Evolutionary conservation across 2,797 vertebrate species (phyloP).

Genomic region (Sebastes goodei): DNA sequence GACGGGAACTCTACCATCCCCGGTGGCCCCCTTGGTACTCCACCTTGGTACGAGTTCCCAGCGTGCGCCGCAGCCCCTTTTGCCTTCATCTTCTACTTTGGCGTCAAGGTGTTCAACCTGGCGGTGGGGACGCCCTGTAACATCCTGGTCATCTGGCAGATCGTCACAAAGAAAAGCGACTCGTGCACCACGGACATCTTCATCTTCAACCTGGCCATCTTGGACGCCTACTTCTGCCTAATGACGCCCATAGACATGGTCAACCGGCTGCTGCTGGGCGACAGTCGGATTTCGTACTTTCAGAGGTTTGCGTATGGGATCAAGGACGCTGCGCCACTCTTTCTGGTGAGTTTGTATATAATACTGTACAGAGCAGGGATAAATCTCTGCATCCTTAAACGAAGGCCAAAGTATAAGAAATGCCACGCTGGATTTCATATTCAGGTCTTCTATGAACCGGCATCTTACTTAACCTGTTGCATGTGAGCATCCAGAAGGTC

Average conservation of each 20-base stretch:
- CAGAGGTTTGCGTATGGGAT: conserved; percentile 78
- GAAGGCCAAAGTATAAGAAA: too few relatives aligned
- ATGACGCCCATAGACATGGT: conserved; percentile 76
- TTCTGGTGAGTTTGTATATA: conserved; percentile 68
- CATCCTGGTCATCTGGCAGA: conserved; percentile 79
- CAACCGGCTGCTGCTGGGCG: conserved; percentile 71
- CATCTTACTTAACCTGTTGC: neutral
- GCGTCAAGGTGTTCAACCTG: conserved; percentile 80
- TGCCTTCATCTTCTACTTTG: conserved; percentile 77
- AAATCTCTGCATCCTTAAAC: neutral
- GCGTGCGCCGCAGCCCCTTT: conserved; percentile 68
- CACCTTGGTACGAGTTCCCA: conserved; percentile 72
- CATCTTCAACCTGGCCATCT: conserved; percentile 78
- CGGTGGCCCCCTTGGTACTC: neutral
- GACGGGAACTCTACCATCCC: conserved; percentile 24
- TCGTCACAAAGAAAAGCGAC: conserved; percentile 65
- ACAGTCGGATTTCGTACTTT: conserved; percentile 70
- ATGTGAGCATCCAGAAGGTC: too few relatives aligned
- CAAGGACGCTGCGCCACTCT: conserved; percentile 77
- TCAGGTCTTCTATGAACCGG: neutral
- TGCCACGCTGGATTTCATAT: neutral
- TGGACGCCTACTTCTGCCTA: conserved; percentile 81
- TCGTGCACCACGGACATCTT: conserved; percentile 78
- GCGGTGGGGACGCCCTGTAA: conserved; percentile 77
- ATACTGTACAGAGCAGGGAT: too few relatives aligned